These are phyloP conservation scores for Clytia hemisphaerica DNA, from an alignment of 30 jellyfish, hydroid and myxozoan species.

Conservation along the genomic window DNA sequence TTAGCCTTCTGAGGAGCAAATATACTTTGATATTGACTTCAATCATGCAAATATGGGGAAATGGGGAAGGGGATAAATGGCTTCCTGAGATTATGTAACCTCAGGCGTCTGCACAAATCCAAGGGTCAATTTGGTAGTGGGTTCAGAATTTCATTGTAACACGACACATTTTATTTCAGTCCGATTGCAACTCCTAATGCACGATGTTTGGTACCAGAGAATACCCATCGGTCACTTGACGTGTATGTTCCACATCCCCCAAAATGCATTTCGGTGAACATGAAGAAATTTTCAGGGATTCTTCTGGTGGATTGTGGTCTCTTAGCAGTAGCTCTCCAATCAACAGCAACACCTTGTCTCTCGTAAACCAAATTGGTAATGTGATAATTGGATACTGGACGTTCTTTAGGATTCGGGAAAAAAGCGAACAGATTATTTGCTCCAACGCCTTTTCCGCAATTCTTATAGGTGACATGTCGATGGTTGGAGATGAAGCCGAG, in stretches of 20 bases:
- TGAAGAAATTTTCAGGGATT: conserved; percentile 19
- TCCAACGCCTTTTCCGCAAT: conserved; percentile 28
- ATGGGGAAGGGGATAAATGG: too few relatives aligned
- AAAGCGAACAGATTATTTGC: conserved; percentile 24
- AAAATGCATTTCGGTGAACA: conserved; percentile 32
- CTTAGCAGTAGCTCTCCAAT: conserved; percentile 25
- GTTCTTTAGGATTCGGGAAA: not conserved
- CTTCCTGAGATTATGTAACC: too few relatives aligned
- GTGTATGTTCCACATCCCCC: conserved; percentile 61
- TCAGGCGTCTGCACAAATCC: too few relatives aligned
- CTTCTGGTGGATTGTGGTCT: not conserved
- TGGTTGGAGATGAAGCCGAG: conserved; percentile 8
- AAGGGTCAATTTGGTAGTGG: too few relatives aligned
- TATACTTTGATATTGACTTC: too few relatives aligned
- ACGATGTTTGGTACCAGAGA: too few relatives aligned
- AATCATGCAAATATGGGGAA: too few relatives aligned
- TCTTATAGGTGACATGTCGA: conserved; percentile 12
- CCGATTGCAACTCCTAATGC: too few relatives aligned
- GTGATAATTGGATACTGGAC: not conserved
- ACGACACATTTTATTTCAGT: too few relatives aligned
- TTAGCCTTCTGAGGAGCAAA: too few relatives aligned
- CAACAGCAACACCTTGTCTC: conserved; percentile 17
- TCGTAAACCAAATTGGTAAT: not conserved
- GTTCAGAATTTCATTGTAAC: too few relatives aligned
- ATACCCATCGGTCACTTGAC: conserved; percentile 41